Conservation (phyloP, 2,888 invertebrate species). For the Tuberolachnus salignus region DNA sequence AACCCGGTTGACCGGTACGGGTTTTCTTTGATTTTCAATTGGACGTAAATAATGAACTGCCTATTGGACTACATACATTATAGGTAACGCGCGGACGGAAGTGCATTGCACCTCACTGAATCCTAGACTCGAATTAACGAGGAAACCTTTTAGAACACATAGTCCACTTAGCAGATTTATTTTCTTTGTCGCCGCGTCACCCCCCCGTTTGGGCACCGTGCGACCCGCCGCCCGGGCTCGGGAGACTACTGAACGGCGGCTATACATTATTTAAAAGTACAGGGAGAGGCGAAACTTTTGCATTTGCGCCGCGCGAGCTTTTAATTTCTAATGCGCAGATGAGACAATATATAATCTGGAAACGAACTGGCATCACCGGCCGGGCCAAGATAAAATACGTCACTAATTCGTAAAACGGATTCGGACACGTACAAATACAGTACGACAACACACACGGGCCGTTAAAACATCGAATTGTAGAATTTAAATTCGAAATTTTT, state of each 20-base stretch:
- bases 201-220: too few species aligned
- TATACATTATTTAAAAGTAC: constrained; percentile 15
- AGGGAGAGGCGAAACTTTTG: neutral
- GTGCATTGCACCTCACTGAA: neutral
- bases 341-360: neutral
- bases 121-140: constrained; percentile 2
- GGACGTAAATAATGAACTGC: neutral
- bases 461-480: too few species aligned
- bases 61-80: neutral
- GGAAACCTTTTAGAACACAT: constrained; percentile 25
- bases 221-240: too few species aligned
- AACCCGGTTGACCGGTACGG: neutral
- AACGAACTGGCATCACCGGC: neutral
- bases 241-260: too few species aligned
- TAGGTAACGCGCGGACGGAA: neutral
- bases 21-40: neutral
- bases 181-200: constrained; percentile 28
- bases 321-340: neutral
- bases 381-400: neutral
- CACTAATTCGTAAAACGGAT: neutral
- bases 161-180: constrained; percentile 35
- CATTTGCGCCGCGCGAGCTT: neutral
- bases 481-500: too few species aligned
- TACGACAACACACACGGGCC: too few species aligned
- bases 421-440: too few species aligned